These are phyloP conservation scores for Cryptocheilus praepositus DNA, from an alignment of 2,888 invertebrate genomes.

Conservation along the genomic window DNA sequence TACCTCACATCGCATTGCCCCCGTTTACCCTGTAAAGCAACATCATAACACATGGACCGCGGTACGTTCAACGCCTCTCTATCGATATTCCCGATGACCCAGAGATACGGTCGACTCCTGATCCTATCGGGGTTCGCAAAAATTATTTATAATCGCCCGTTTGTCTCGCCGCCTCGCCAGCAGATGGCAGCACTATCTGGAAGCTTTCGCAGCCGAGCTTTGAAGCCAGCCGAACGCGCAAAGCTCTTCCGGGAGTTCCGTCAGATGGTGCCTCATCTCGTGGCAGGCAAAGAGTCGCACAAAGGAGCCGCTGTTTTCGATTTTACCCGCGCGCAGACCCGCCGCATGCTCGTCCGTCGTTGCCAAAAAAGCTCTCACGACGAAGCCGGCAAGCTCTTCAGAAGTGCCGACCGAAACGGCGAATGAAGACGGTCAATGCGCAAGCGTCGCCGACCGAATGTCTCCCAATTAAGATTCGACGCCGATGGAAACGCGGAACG, in stretches of 20 bases:
- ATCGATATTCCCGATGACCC: too few species aligned
- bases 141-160: conserved; percentile 18
- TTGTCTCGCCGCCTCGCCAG: too few species aligned
- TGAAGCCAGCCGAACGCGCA: conserved; percentile 24
- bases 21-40: too few species aligned
- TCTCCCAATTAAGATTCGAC: too few species aligned
- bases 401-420: conserved; percentile 12
- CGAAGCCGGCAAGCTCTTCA: conserved; percentile 12
- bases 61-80: too few species aligned
- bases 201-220: conserved; percentile 33
- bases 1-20: too few species aligned
- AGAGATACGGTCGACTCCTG: too few species aligned
- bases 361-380: conserved; percentile 26
- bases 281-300: conserved; percentile 22
- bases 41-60: too few species aligned
- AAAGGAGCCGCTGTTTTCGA: conserved; percentile 19
- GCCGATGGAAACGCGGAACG: too few species aligned
- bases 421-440: neutral
- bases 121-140: too few species aligned
- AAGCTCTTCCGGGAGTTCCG: conserved; percentile 40
- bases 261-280: conserved; percentile 46
- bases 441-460: too few species aligned
- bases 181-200: conserved; percentile 53
- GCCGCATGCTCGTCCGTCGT: neutral
- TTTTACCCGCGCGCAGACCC: conserved; percentile 23